These are phyloP conservation scores for Epinephelus moara DNA, from an alignment of 2,113 vertebrate species.

Conservation along the genomic window DNA sequence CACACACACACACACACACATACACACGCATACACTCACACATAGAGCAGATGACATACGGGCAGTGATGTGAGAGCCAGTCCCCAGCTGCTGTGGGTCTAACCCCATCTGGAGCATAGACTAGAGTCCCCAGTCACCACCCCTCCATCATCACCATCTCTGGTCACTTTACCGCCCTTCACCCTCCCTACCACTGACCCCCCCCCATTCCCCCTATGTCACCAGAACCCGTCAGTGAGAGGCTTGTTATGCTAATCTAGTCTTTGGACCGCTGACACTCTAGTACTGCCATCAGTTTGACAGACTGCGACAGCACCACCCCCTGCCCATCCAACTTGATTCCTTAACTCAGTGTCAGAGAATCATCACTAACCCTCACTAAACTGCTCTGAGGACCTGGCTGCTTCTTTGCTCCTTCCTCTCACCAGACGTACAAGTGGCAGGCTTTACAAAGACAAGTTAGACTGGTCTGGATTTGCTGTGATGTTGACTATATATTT, in stretches of 20 bases:
- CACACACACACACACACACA: constrained; percentile 20
- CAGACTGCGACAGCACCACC: constrained; percentile 62
- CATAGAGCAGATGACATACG: constrained; percentile 87
- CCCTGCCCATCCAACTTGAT: constrained; percentile 41
- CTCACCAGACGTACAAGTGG: neutral
- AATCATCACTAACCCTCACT: constrained; percentile 55
- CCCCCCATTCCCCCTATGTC: constrained; percentile 72
- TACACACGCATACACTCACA: constrained; percentile 26
- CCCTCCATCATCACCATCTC: constrained; percentile 57
- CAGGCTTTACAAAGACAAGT: constrained; percentile 8
- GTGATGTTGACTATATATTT: neutral
- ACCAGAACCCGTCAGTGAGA: constrained; percentile 65
- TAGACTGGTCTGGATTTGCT: neutral
- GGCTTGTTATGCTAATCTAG: constrained; percentile 99
- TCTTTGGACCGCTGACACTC: constrained; percentile 78
- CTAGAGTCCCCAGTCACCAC: constrained; percentile 78
- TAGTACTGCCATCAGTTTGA: constrained; percentile 86
- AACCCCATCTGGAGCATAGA: constrained; percentile 87
- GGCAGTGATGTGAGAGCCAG: constrained; percentile 78
- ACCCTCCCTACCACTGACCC: constrained; percentile 73
- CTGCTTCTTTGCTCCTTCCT: constrained; percentile 18
- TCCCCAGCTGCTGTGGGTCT: constrained; percentile 93
- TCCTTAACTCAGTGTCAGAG: constrained; percentile 44
- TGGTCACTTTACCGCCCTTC: constrained; percentile 57
- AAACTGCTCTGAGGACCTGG: constrained; percentile 28